Evolutionary conservation across 2,797 vertebrate species (phyloP), one percentile per base, ranked within the genome.

Genomic region (Crocidura indochinensis): DNA sequence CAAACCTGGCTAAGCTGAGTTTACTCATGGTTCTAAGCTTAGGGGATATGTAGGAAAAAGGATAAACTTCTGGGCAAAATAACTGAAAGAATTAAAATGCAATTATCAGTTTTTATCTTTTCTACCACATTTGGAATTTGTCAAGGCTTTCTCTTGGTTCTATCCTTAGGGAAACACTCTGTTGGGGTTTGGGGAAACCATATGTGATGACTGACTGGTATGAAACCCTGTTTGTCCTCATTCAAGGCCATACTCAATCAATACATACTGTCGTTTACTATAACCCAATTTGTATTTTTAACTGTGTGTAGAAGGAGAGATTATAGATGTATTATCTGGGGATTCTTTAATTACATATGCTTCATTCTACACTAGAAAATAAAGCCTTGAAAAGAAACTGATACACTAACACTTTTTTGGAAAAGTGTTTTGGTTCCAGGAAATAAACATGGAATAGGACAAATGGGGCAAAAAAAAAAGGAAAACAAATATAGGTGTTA

Each of bases 401-500:
- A 12, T 15, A 53, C 38, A 26, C 15, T 62, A n/a, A 80, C 15
- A n/a, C 9, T 29, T 53, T 29, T 1, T 19, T 80, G 26, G 9
- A 2, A n/a, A n/a, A n/a, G n/a, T 69, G 68, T 84, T 89, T 92
- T 15, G 31, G 4, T 77, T 2, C 2, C 1, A 68, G 49, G 22
- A 79, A 31, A 84, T 46, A 51, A 87, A 8, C 20, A 14, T 69
- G 15, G 31, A 15, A 29, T 68, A 77, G 76, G 27, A 4, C 12
- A 88, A 86, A 15, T 46, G 84, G 84, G 29, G 15, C n/a, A 31
- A 60, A 31, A 46, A 2, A n/a, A 15, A n/a, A 44, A 73, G 11
- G 10, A 79, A 90, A 86, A 51, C 2, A 85, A 79, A 78, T 47
- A 46, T n/a, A 85, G 78, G 47, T 74, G 17, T 22, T 47, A 10